These are phyloP conservation scores for Epinotia demarniana DNA, from an alignment of 2,888 invertebrate species.

Conservation along the genomic window DNA sequence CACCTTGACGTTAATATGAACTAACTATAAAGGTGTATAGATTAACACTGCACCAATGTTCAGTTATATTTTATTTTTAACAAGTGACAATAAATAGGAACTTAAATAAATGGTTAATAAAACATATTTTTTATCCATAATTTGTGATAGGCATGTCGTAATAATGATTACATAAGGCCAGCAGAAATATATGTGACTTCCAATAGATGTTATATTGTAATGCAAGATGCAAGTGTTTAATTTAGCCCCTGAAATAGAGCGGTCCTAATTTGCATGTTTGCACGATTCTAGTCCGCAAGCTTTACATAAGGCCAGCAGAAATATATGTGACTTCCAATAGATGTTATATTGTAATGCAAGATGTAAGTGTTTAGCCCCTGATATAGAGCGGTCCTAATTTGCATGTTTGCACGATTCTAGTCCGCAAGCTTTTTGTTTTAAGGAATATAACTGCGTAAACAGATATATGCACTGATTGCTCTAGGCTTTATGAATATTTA, in stretches of 20 bases:
- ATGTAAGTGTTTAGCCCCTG: background rate
- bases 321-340: too few species aligned
- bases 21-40: too few species aligned
- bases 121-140: too few species aligned
- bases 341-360: background rate
- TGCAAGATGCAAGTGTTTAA: background rate
- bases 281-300: background rate
- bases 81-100: too few species aligned
- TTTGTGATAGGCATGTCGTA: too few species aligned
- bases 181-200: too few species aligned
- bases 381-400: background rate
- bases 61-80: too few species aligned
- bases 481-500: background rate
- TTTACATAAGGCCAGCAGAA: too few species aligned
- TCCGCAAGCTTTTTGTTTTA: background rate
- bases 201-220: background rate
- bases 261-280: background rate
- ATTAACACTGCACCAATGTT: too few species aligned
- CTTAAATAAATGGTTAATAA: background rate
- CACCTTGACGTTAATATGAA: too few species aligned
- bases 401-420: background rate
- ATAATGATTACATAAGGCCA: too few species aligned
- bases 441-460: background rate
- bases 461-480: background rate
- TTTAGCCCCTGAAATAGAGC: background rate